Percentiles rank a stretch among this genome's conserved stretches.
Evolutionary conservation across 2,888 invertebrate genomes (phyloP).

Genomic region (Parnassius orleans): DNA sequence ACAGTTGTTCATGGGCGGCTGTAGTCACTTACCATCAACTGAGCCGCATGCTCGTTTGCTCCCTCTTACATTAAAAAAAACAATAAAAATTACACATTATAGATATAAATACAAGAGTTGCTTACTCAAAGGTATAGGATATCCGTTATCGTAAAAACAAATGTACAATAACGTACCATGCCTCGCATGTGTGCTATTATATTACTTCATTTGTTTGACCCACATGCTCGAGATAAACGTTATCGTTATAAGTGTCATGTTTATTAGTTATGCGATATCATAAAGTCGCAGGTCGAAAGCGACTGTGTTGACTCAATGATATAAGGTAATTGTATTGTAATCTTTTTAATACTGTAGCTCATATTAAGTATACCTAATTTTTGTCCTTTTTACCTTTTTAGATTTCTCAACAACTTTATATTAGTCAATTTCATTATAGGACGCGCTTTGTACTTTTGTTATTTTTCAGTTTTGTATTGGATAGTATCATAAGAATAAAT

Average conservation of each 20-base stretch:
- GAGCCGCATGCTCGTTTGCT: no score
- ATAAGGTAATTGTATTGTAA: conserved; percentile 5
- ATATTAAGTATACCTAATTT: background rate
- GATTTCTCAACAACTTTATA: background rate
- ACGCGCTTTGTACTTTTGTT: no score
- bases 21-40: no score
- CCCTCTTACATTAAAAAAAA: no score
- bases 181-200: conserved; percentile 31
- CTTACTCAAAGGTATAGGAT: no score
- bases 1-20: no score
- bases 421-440: no score
- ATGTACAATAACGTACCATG: conserved; percentile 9
- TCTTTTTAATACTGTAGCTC: conserved; percentile 1
- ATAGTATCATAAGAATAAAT: no score
- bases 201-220: conserved; percentile 63
- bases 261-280: conserved; percentile 66
- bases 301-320: conserved; percentile 34
- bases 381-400: background rate
- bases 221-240: conserved; percentile 62
- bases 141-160: background rate
- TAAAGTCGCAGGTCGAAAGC: conserved; percentile 44
- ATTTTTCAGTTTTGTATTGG: no score
- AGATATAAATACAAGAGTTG: no score
- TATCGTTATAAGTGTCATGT: conserved; percentile 60
- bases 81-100: no score